Evolutionary conservation across 2,113 vertebrate species (phyloP).

Genomic region (Hepsetus odoe): DNA sequence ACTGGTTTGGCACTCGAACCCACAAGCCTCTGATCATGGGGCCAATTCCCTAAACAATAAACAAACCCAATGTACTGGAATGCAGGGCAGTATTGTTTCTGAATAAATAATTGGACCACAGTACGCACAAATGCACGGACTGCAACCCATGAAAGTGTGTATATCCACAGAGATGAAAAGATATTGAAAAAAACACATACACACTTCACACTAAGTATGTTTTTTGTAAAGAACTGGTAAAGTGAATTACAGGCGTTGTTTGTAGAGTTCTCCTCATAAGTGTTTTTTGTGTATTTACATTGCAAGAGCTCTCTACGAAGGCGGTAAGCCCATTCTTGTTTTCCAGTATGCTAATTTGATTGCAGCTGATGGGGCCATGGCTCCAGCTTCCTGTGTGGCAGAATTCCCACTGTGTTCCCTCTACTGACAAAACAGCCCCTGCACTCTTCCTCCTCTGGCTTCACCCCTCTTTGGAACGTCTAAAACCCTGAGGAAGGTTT

Average conservation of each 20-base stretch:
- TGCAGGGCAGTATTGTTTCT: too few species aligned
- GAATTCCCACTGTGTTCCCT: slow-evolving; percentile 37
- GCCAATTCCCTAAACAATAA: too few species aligned
- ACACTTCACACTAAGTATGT: too few species aligned
- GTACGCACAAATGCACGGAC: too few species aligned
- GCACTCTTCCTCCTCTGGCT: background rate
- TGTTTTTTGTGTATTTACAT: background rate
- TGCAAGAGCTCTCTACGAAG: background rate
- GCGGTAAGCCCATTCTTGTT: slow-evolving; percentile 1
- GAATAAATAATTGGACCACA: too few species aligned
- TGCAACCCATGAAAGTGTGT: too few species aligned
- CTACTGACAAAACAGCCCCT: slow-evolving; percentile 18
- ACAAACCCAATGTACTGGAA: too few species aligned
- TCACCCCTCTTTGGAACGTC: background rate
- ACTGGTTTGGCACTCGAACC: too few species aligned
- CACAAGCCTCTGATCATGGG: too few species aligned
- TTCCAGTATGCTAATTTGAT: slow-evolving; percentile 33
- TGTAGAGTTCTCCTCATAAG: background rate
- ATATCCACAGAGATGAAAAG: background rate
- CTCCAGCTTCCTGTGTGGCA: slow-evolving; percentile 60
- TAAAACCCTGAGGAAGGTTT: slow-evolving; percentile 1
- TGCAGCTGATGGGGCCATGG: background rate
- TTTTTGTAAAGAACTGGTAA: too few species aligned
- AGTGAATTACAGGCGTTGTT: background rate
- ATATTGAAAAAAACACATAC: too few species aligned